Percentiles rank a stretch among this genome's conserved stretches.
These are phyloP conservation scores for Pocota personata DNA, from an alignment of 2,888 invertebrate genomes.

Conservation along the genomic window DNA sequence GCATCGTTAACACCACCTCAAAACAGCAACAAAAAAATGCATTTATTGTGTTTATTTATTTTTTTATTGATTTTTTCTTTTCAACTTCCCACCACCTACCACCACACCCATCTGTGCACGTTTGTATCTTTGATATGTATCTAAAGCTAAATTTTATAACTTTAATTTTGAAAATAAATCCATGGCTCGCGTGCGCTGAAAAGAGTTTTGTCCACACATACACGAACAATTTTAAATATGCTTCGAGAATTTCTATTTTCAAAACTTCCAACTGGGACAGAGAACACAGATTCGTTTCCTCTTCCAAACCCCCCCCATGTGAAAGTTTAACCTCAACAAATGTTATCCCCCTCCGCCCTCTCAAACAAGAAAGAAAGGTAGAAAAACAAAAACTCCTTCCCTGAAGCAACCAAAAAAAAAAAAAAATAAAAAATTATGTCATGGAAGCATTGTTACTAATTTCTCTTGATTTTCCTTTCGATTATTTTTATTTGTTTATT, in stretches of 20 bases:
- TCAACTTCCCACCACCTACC: conserved; percentile 30
- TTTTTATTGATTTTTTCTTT: conserved; percentile 3
- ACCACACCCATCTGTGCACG: conserved; percentile 65
- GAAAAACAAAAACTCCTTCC: conserved; percentile 33
- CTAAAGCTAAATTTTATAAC: conserved; percentile 4
- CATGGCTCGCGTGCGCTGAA: conserved; percentile 54
- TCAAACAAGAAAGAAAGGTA: conserved; percentile 27
- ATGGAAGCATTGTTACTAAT: conserved; percentile 52
- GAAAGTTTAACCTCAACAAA: conserved; percentile 17
- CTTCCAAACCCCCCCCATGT: conserved; percentile 29
- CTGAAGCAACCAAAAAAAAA: conserved; percentile 28
- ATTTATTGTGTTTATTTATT: conserved; percentile 41
- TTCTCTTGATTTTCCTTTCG: conserved; percentile 70
- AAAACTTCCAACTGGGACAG: conserved; percentile 57
- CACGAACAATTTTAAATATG: conserved; percentile 76
- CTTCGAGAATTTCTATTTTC: conserved; percentile 81
- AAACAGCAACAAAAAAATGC: conserved; percentile 43
- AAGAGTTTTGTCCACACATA: conserved; percentile 22
- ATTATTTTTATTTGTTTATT: conserved; percentile 70
- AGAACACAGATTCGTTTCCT: conserved; percentile 27
- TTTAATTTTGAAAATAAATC: conserved; percentile 23
- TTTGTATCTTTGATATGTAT: conserved; percentile 50
- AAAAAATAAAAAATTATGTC: conserved; percentile 5
- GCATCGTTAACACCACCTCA: conserved; percentile 59
- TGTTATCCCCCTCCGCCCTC: conserved; percentile 2